phyloP scores from a whole-genome alignment of 2,888 invertebrate species.

The Eilema depressum region DNA sequence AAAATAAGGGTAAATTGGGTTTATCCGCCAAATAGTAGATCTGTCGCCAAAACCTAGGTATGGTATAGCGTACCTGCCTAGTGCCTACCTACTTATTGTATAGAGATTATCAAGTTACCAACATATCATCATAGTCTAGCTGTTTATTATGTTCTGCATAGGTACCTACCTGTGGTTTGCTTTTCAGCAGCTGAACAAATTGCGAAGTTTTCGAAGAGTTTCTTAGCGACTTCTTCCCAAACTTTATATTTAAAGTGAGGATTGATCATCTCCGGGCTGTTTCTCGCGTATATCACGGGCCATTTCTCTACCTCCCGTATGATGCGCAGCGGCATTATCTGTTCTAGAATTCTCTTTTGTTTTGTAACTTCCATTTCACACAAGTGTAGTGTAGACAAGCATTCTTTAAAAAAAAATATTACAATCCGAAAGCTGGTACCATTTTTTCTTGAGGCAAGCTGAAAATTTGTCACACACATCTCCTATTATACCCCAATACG shows the following conservation, averaged over 20 bases:
- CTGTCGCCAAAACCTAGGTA: too few relatives aligned
- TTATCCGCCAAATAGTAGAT: too few relatives aligned
- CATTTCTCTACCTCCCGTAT: conserved; percentile 64
- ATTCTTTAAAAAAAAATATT: too few relatives aligned
- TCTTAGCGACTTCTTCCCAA: conserved; percentile 60
- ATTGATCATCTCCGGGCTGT: conserved; percentile 53
- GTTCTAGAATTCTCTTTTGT: conserved; percentile 57
- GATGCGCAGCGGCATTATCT: conserved; percentile 61
- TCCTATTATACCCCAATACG: too few relatives aligned
- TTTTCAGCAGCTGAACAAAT: conserved; percentile 42
- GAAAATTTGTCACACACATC: too few relatives aligned
- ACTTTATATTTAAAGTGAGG: conserved; percentile 53
- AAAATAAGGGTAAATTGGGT: too few relatives aligned
- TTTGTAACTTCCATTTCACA: conserved; percentile 21
- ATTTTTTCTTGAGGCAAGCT: too few relatives aligned
- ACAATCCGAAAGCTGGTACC: too few relatives aligned
- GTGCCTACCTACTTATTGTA: too few relatives aligned
- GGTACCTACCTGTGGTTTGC: conserved; percentile 43
- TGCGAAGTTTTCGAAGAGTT: conserved; percentile 55
- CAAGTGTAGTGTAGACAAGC: neutral
- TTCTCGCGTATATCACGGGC: conserved; percentile 58
- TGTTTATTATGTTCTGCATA: neutral
- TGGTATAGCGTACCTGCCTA: too few relatives aligned
- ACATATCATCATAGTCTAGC: too few relatives aligned
- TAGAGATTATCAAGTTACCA: too few relatives aligned